Evolutionary conservation across 2,797 vertebrate genomes (phyloP), one percentile per base, ranked within the genome.

Genomic region (Coreius guichenoti): DNA sequence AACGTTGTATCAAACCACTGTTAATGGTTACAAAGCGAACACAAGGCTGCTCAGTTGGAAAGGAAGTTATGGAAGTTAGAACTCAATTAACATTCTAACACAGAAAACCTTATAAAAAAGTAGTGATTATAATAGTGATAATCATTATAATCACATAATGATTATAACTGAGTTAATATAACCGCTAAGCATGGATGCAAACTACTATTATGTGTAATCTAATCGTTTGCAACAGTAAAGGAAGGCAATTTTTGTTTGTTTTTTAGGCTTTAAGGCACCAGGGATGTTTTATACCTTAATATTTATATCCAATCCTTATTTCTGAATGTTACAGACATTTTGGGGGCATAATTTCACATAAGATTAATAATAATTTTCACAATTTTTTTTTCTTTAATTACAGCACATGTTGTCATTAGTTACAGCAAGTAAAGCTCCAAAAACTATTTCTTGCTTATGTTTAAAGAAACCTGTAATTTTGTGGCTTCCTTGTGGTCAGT

Each of bases 1-100:
- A n/a, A 39, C 1, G 23, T 23, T 90, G 26, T 31, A 65, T 3
- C 14, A 75, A 89, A 77, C 77, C 81, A 87, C 0, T 90, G 88
- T 88, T 88, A 90, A 89, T 93, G 84, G 85, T 90, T 91, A 90
- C 91, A 87, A 56, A 17, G 78, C 61, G 93, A 94, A 94, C 90
- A 94, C 61, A 70, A 31, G 3, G 92, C 94, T 94, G 92, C 92
- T 93, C 87, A 81, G 91, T 85, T 89, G 26, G 4, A 51, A 31
- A 51, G 5, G 54, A 51, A 13, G 2, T 23, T 76, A 54, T 36
- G 29, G 49, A 56, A 36, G 29, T 54, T 75, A 54, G 1, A 75
- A 75, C 19, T 56, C 29, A 54, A 12, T 26, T 16, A 29, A 63
- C 26, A 16, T 29, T 63, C 26, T n/a, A 12, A n/a, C 3, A 56